Percentiles rank a stretch among this genome's conserved stretches.
phyloP scores from a whole-genome alignment of 2,797 vertebrate species.

The Gorsachius magnificus region DNA sequence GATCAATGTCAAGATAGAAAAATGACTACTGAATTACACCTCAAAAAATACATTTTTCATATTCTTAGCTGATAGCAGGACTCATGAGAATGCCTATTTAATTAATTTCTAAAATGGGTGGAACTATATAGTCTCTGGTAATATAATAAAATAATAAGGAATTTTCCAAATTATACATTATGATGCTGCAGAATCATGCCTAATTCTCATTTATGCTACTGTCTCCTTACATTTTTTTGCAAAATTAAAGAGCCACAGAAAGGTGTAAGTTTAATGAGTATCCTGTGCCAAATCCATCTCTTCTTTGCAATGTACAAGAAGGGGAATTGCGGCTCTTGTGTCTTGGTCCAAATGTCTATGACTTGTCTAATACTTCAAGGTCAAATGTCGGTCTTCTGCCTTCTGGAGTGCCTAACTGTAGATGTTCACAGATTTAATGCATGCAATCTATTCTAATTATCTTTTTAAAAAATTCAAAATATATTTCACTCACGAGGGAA shows the following conservation, averaged over 20 bases:
- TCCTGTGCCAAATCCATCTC: background rate
- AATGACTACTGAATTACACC: background rate
- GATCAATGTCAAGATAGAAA: background rate
- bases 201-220: background rate
- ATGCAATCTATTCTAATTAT: conserved; percentile 28
- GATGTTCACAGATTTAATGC: background rate
- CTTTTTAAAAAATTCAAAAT: background rate
- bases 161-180: background rate
- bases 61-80: background rate
- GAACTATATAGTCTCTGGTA: background rate
- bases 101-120: background rate
- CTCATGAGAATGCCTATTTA: background rate
- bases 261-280: background rate
- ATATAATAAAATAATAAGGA: background rate
- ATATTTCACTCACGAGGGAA: background rate
- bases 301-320: background rate
- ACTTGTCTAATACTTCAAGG: background rate
- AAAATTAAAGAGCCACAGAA: background rate
- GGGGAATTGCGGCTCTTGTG: background rate
- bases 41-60: background rate
- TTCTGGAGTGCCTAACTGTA: background rate
- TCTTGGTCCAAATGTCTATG: background rate
- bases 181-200: background rate
- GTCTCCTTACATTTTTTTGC: background rate
- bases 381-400: background rate